A percentile compares a stretch with the other conserved stretches of the same genome.
Evolutionary conservation across 2,888 invertebrate species (phyloP).

Genomic region (Gasteruption jaculator): DNA sequence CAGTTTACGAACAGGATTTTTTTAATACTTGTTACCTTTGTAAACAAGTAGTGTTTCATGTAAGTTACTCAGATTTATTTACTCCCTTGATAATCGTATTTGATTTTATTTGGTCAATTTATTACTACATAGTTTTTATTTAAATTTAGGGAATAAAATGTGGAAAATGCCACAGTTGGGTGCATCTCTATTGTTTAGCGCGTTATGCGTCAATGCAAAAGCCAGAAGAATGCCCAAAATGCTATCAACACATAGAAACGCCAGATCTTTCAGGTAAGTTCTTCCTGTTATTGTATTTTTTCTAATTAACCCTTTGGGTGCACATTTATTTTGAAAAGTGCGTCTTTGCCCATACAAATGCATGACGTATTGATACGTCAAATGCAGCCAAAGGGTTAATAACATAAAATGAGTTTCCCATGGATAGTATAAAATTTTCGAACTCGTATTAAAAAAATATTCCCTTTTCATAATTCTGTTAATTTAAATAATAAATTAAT

Average conservation of each 20-base stretch:
- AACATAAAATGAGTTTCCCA: too few relatives aligned
- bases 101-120: slow-evolving; percentile 5
- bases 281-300: too few relatives aligned
- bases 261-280: too few relatives aligned
- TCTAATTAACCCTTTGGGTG: too few relatives aligned
- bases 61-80: slow-evolving; percentile 25
- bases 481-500: too few relatives aligned
- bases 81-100: neutral
- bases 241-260: slow-evolving; percentile 18
- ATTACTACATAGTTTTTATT: slow-evolving; percentile 8
- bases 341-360: too few relatives aligned
- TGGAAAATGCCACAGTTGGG: slow-evolving; percentile 22
- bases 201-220: slow-evolving; percentile 22
- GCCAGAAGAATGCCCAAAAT: slow-evolving; percentile 30
- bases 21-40: slow-evolving; percentile 38
- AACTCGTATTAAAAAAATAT: too few relatives aligned
- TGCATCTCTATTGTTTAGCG: slow-evolving; percentile 34
- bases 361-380: too few relatives aligned
- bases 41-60: slow-evolving; percentile 39
- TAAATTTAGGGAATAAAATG: slow-evolving; percentile 30
- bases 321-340: too few relatives aligned
- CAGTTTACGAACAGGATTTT: slow-evolving; percentile 30
- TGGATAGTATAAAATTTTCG: too few relatives aligned
- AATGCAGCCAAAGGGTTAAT: too few relatives aligned
- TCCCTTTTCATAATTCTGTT: too few relatives aligned